These are phyloP conservation scores for Paramormyrops hopkinsi DNA, from an alignment of 2,797 vertebrate genomes.

Conservation along the genomic window DNA sequence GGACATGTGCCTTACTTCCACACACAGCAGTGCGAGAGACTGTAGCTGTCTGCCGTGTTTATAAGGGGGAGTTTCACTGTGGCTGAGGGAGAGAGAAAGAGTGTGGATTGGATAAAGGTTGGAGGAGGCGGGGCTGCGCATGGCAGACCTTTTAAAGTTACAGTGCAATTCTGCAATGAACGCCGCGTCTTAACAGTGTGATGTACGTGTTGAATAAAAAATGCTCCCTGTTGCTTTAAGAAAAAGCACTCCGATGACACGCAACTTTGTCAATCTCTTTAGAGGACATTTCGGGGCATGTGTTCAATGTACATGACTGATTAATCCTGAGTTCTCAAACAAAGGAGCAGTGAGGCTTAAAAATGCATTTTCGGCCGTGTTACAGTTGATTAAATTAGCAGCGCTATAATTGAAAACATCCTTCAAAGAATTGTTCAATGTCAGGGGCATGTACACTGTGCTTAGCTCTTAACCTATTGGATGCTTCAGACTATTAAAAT, in stretches of 20 bases:
- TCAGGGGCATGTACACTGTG: conserved; percentile 6
- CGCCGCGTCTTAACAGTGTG: conserved; percentile 19
- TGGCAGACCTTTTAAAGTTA: conserved; percentile 63
- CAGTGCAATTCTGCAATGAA: conserved; percentile 36
- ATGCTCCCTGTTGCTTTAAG: conserved; percentile 19
- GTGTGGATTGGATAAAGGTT: conserved; percentile 47
- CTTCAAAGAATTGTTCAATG: conserved; percentile 25
- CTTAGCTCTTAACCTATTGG: conserved; percentile 17
- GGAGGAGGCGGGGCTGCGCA: conserved; percentile 24
- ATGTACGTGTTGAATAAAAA: conserved; percentile 17
- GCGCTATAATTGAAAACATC: conserved; percentile 29
- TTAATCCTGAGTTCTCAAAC: conserved; percentile 46
- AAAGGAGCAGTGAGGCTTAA: conserved; percentile 45
- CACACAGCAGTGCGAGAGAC: conserved; percentile 1
- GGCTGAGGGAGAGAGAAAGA: conserved; percentile 27
- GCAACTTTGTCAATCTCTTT: conserved; percentile 42
- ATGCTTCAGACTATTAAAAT: conserved; percentile 10
- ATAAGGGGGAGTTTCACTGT: conserved; percentile 23
- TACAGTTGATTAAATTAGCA: conserved; percentile 24
- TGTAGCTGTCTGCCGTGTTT: not conserved
- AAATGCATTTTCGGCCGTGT: conserved; percentile 39
- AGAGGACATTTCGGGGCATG: conserved; percentile 36
- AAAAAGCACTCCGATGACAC: conserved; percentile 28
- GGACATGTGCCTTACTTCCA: not conserved
- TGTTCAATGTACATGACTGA: conserved; percentile 44